Conservation (phyloP, 2,888 invertebrate genomes). For the Bimastos eiseni region DNA sequence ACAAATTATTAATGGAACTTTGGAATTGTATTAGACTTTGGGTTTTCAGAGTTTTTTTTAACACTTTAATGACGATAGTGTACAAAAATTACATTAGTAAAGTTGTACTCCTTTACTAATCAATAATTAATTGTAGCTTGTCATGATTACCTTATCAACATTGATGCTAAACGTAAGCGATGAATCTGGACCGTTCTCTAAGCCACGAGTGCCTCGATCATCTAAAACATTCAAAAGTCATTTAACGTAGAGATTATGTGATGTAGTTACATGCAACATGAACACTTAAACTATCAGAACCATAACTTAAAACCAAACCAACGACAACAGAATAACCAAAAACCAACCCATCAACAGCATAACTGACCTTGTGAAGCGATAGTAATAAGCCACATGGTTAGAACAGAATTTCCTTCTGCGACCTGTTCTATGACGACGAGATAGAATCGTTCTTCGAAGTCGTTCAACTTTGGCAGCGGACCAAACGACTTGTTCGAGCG, state of each 20-base stretch:
- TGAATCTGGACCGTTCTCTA: neutral
- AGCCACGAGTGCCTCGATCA: neutral
- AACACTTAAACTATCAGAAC: too few species aligned
- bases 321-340: too few species aligned
- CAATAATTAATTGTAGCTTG: neutral
- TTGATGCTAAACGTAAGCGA: neutral
- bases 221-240: neutral
- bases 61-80: too few species aligned
- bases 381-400: constrained; percentile 94
- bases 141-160: neutral
- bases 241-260: too few species aligned
- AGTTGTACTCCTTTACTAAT: too few species aligned
- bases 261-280: too few species aligned
- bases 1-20: too few species aligned
- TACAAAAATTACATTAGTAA: too few species aligned
- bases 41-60: too few species aligned
- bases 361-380: constrained; percentile 73
- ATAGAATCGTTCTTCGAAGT: constrained; percentile 88
- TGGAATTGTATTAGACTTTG: too few species aligned
- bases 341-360: neutral
- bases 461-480: neutral
- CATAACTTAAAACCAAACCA: too few species aligned
- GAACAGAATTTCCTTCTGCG: constrained; percentile 49
- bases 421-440: constrained; percentile 81
- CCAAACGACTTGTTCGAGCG: constrained; percentile 52